Evolutionary conservation across 2,888 invertebrate genomes (phyloP).

Genomic region (Empis livida): DNA sequence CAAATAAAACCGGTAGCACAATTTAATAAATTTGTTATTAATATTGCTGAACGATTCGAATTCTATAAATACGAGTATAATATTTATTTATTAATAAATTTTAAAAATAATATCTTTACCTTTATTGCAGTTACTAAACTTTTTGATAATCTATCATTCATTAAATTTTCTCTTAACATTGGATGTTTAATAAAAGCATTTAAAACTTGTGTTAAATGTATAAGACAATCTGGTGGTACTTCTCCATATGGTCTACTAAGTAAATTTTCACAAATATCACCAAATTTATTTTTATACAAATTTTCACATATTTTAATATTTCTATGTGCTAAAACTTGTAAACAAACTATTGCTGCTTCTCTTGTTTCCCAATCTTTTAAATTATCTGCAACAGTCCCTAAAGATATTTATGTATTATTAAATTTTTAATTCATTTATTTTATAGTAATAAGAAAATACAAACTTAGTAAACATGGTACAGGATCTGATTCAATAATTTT

Average conservation of each 20-base stretch:
- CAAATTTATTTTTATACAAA: slow-evolving; percentile 1
- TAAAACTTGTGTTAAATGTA: slow-evolving; percentile 4
- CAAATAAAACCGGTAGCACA: slow-evolving; percentile 15
- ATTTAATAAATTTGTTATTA: slow-evolving; percentile 10
- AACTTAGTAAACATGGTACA: background rate
- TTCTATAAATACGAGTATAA: slow-evolving; percentile 5
- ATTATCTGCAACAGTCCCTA: background rate
- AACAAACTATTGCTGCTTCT: slow-evolving; percentile 5
- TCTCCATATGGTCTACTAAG: slow-evolving; percentile 5
- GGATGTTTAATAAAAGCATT: slow-evolving; percentile 5
- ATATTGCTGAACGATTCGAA: slow-evolving; percentile 3
- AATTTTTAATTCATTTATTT: background rate
- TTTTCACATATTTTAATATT: slow-evolving; percentile 3
- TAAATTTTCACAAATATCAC: background rate
- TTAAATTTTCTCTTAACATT: slow-evolving; percentile 3
- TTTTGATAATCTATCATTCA: slow-evolving; percentile 2
- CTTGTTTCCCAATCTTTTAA: slow-evolving; percentile 5
- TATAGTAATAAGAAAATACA: background rate
- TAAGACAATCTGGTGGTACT: slow-evolving; percentile 5
- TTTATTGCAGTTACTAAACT: slow-evolving; percentile 5
- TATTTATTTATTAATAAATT: background rate
- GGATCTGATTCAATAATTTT: slow-evolving; percentile 6
- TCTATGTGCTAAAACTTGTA: slow-evolving; percentile 4
- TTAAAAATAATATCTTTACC: slow-evolving; percentile 1
- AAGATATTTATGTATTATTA: background rate